Percentiles rank a stretch among this genome's conserved stretches.
Conservation (phyloP, 2,113 vertebrate species). For the Xiphophorus hellerii region DNA sequence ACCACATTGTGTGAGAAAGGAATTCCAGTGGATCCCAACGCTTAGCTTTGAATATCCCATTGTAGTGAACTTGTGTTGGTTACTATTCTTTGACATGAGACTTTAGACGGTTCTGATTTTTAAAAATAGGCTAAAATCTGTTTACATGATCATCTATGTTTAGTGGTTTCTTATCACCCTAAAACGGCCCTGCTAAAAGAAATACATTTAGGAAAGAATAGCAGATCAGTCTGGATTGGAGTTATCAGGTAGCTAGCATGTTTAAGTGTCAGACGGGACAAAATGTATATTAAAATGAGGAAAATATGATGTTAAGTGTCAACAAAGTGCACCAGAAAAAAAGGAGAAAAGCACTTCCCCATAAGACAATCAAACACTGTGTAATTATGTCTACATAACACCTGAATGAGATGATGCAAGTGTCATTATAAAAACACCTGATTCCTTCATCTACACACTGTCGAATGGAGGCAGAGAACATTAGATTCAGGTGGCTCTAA, state of each 20-base stretch:
- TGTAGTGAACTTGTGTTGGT: neutral
- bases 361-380: conserved; percentile 30
- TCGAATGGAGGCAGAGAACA: conserved; percentile 19
- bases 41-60: neutral
- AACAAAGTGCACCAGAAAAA: conserved; percentile 24
- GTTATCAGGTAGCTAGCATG: neutral
- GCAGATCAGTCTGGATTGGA: neutral
- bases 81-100: neutral
- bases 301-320: neutral
- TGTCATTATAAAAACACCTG: conserved; percentile 46
- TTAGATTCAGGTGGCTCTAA: conserved; percentile 54
- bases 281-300: neutral
- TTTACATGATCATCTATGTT: neutral
- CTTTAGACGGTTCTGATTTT: neutral
- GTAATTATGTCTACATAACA: conserved; percentile 21
- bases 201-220: neutral
- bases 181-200: neutral
- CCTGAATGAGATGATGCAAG: conserved; percentile 23
- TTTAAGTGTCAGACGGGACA: neutral
- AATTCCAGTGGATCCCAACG: neutral
- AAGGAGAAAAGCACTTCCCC: neutral
- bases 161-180: neutral
- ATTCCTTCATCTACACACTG: conserved; percentile 19
- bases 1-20: neutral
- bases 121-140: neutral